Percentiles rank a stretch among this genome's conserved stretches.
Evolutionary conservation across 2,113 vertebrate species (phyloP).

Genomic region (Odobenus rosmarus): DNA sequence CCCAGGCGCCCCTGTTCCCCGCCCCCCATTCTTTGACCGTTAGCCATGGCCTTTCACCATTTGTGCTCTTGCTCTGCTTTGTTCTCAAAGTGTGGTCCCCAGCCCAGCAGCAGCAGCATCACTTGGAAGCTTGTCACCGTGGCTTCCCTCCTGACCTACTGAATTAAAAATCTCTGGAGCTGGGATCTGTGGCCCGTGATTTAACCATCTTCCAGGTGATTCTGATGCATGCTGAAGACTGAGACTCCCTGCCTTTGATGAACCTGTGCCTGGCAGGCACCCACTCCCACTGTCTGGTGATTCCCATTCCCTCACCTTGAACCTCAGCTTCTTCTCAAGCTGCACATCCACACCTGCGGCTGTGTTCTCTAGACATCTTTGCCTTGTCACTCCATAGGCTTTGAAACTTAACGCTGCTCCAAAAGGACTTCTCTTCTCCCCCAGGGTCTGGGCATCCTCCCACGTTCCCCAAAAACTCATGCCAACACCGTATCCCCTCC

Average conservation of each 20-base stretch:
- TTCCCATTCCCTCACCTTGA: neutral
- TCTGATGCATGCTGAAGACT: neutral
- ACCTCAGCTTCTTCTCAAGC: neutral
- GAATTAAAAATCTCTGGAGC: neutral
- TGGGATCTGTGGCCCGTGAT: neutral
- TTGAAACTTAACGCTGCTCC: neutral
- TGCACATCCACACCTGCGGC: neutral
- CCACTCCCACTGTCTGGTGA: neutral
- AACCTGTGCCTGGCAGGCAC: neutral
- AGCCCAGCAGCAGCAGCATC: neutral
- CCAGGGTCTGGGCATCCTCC: neutral
- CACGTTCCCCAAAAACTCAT: neutral
- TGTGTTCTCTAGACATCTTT: neutral
- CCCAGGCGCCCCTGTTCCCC: too few species aligned
- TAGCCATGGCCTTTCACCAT: neutral
- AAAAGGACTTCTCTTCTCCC: neutral
- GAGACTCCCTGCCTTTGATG: neutral
- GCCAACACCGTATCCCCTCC: neutral
- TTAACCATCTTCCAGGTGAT: neutral
- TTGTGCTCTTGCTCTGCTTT: too few species aligned
- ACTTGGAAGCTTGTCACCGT: neutral
- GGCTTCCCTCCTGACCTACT: neutral
- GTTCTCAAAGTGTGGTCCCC: neutral
- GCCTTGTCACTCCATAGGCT: neutral
- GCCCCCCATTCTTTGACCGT: neutral